phyloP scores from a whole-genome alignment of 1,140 invertebrate species.

The Pseudomyrmex pallidus region DNA sequence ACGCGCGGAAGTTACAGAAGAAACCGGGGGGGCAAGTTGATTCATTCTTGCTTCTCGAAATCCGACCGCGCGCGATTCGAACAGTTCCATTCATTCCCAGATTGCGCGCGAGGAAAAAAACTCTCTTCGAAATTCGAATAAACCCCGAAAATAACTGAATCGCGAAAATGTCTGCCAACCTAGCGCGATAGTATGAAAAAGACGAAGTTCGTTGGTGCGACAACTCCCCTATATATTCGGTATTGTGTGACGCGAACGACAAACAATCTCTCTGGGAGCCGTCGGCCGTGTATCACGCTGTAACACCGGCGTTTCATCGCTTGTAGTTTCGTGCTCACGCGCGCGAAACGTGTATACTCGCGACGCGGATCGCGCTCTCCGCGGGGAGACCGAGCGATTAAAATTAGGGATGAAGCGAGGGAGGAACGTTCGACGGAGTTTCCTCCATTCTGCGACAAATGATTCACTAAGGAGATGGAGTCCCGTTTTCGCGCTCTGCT shows the following conservation, averaged over 20 bases:
- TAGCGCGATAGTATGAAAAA: slow-evolving; percentile 6
- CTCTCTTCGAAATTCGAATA: background rate
- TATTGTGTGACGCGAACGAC: slow-evolving; percentile 37
- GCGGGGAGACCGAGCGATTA: slow-evolving; percentile 57
- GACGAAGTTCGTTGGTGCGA: background rate
- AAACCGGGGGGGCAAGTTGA: background rate
- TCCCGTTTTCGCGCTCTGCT: slow-evolving; percentile 1
- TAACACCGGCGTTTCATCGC: slow-evolving; percentile 45
- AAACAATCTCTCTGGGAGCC: slow-evolving; percentile 46
- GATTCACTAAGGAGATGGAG: slow-evolving; percentile 70
- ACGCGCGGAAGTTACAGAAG: too few relatives aligned
- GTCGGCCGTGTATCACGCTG: slow-evolving; percentile 42
- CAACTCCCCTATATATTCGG: background rate
- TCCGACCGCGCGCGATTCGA: background rate
- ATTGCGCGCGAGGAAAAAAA: background rate
- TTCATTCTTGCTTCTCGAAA: background rate
- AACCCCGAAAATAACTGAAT: background rate
- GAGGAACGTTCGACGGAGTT: slow-evolving; percentile 49
- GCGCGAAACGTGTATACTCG: background rate
- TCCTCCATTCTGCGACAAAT: slow-evolving; percentile 67
- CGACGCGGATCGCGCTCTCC: slow-evolving; percentile 3
- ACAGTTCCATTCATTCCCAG: background rate
- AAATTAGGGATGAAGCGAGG: slow-evolving; percentile 64
- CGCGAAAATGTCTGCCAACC: background rate
- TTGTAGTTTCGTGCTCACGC: slow-evolving; percentile 3